These are phyloP conservation scores for Stegastes partitus DNA, from an alignment of 2,113 vertebrate genomes.

Conservation along the genomic window DNA sequence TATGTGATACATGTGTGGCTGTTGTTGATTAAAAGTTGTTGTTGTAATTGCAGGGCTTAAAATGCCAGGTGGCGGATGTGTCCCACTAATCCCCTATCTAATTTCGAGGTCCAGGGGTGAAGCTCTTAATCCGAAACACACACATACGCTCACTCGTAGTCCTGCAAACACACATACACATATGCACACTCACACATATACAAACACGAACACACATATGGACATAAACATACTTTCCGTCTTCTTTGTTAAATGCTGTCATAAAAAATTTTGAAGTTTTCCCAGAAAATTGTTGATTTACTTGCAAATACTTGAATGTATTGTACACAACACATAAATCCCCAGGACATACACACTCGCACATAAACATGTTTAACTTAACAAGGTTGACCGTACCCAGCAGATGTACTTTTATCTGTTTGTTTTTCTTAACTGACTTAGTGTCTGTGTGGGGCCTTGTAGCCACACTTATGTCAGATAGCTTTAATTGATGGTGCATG, in stretches of 20 bases:
- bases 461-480: conserved; percentile 33
- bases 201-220: conserved; percentile 21
- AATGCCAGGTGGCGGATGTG: conserved; percentile 84
- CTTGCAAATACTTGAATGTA: not conserved
- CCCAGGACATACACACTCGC: not conserved
- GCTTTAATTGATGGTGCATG: conserved; percentile 23
- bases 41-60: conserved; percentile 81
- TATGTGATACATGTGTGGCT: conserved; percentile 74
- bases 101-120: conserved; percentile 83
- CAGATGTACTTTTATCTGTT: conserved; percentile 33
- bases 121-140: conserved; percentile 84
- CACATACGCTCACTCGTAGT: conserved; percentile 68
- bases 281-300: not conserved
- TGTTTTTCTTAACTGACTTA: conserved; percentile 45
- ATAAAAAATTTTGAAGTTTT: conserved; percentile 18
- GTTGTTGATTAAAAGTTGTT: conserved; percentile 84
- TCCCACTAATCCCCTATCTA: conserved; percentile 82
- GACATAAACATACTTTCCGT: conserved; percentile 9
- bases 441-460: conserved; percentile 22
- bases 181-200: conserved; percentile 32
- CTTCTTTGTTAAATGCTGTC: not conserved
- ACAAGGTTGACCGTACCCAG: conserved; percentile 9
- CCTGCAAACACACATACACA: conserved; percentile 68
- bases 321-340: not conserved
- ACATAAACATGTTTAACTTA: conserved; percentile 16